phyloP scores from a whole-genome alignment of 1,140 invertebrate genomes.

The Phymastichus coffea region DNA sequence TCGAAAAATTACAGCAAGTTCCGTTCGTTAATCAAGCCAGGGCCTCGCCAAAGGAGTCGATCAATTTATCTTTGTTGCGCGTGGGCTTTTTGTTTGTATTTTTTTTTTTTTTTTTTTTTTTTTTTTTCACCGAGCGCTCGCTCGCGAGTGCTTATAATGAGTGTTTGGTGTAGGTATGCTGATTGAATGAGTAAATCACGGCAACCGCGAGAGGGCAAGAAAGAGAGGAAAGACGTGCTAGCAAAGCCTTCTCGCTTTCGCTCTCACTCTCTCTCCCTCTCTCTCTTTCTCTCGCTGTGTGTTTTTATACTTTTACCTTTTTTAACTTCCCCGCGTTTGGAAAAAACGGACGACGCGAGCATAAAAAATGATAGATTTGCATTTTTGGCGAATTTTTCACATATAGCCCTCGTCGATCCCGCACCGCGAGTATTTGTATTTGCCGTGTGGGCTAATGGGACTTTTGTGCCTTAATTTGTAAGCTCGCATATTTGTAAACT shows the following conservation, averaged over 20 bases:
- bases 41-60: constrained; percentile 11
- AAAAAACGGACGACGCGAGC: background rate
- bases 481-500: too few species aligned
- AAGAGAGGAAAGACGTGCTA: too few species aligned
- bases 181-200: constrained; percentile 27
- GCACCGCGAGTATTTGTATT: background rate
- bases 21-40: constrained; percentile 23
- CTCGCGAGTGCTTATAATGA: constrained; percentile 14
- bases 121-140: too few species aligned
- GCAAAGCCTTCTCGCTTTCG: background rate
- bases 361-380: constrained; percentile 16
- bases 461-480: too few species aligned
- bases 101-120: too few species aligned
- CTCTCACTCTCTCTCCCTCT: too few species aligned
- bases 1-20: background rate
- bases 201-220: background rate
- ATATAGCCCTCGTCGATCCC: background rate
- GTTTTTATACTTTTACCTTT: background rate
- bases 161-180: constrained; percentile 24
- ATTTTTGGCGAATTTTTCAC: background rate
- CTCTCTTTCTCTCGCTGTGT: too few species aligned
- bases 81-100: background rate
- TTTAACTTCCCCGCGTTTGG: background rate
- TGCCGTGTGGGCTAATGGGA: too few species aligned
- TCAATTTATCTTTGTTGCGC: constrained; percentile 18